Base-by-base conservation (phyloP, 2,888 invertebrate genomes). In the Hemaris fuciformis region DNA sequence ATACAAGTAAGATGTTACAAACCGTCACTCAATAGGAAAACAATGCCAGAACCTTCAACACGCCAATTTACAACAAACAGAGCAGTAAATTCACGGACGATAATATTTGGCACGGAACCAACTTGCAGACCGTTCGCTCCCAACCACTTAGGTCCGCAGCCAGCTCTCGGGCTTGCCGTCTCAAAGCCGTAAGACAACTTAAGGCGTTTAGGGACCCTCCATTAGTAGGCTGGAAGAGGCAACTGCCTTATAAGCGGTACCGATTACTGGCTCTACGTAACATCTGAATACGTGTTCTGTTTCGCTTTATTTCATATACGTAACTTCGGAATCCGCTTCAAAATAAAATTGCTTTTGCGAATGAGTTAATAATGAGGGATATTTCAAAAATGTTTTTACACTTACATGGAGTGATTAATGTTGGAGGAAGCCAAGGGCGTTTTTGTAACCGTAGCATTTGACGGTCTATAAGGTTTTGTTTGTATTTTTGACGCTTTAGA, bases 51-150 rank as follows among this genome's bases (percentile, higher is more conserved):
- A 10, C 18, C 53, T 53, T 53, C 31, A 31, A 53, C 53, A 53
- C 31, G 64, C 68, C 66, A 64, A 67, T 69, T 66, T 66, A 70
- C 66, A 71, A 31, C 27, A 53, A 53, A 53, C 53, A 53, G 53
- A 25, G 27, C 53, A 31, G 18, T 79, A 77, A 77, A 72, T n/a
- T 59, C 62, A 70, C 63, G 60, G 64, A 67, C 77, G 72, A 81
- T 81, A 81, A 83, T 81, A 84, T 80, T 77, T 84, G 84, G 85
- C 83, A 76, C 72, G 66, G 66, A 73, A 81, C 84, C 84, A 84
- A 85, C 71, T 81, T 72, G 71, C 78, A 76, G 76, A 76, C 46
- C 22, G 25, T 23, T 18, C 48, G 74, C 68, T 59, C 73, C 68
- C 72, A 76, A 81, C 77, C 75, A 75, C 75, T 80, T 75, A 75